These are phyloP conservation scores for Gymnopithys bicolor DNA, from an alignment of 2,797 vertebrate genomes.

Conservation along the genomic window DNA sequence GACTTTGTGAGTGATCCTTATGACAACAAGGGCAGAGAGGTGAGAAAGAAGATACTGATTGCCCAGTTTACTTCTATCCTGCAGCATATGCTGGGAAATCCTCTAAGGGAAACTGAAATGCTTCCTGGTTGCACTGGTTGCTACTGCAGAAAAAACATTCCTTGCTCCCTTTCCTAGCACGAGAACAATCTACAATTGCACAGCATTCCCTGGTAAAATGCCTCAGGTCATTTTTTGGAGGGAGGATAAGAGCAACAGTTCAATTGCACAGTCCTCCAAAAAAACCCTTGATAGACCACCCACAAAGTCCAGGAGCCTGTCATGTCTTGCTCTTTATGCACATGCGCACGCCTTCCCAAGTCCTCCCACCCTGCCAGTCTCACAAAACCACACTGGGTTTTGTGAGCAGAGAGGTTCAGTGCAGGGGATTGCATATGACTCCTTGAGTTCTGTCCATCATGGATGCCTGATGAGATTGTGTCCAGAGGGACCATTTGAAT, in stretches of 20 bases:
- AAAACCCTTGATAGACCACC: neutral
- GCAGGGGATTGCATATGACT: neutral
- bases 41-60: neutral
- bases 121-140: neutral
- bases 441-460: neutral
- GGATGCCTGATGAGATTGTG: neutral
- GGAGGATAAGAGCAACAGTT: neutral
- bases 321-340: neutral
- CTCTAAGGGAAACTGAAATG: neutral
- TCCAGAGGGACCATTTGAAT: neutral
- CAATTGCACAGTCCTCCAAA: neutral
- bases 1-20: neutral
- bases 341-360: neutral
- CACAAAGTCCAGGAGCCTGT: neutral
- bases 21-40: neutral
- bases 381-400: neutral
- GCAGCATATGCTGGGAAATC: neutral
- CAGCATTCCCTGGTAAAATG: neutral
- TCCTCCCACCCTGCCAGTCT: neutral
- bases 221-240: neutral
- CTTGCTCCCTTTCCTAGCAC: neutral
- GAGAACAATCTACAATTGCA: neutral
- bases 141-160: neutral
- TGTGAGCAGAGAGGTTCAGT: neutral
- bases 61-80: neutral